Percentiles rank a stretch among this genome's conserved stretches.
phyloP scores from a whole-genome alignment of 2,113 vertebrate species.

The mouse (Mus musculus) region GRCm39 chr13:109470001-109470500 shows the following conservation, averaged over 20 bases:
- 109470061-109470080: constrained; percentile 77
- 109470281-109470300: background rate
- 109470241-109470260: constrained; percentile 57
- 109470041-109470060: constrained; percentile 85
- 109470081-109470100: constrained; percentile 79
- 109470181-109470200: background rate
- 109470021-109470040: constrained; percentile 79
- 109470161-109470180: background rate
- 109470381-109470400: background rate
- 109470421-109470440: background rate
- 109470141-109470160: background rate
- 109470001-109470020: constrained; percentile 55
- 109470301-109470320: too few relatives aligned
- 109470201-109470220: constrained; percentile 54
- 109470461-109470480: background rate
- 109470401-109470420: constrained; percentile 30
- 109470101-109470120: constrained; percentile 44
- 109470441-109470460: constrained; percentile 26
- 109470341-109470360: too few relatives aligned
- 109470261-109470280: constrained; percentile 54
- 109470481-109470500: constrained; percentile 13
- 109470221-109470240: background rate
- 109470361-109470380: constrained; percentile 12
- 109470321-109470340: too few relatives aligned
- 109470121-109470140: constrained; percentile 24